These are phyloP conservation scores for Galeopterus variegatus DNA, from an alignment of 2,113 vertebrate genomes.

Conservation along the genomic window DNA sequence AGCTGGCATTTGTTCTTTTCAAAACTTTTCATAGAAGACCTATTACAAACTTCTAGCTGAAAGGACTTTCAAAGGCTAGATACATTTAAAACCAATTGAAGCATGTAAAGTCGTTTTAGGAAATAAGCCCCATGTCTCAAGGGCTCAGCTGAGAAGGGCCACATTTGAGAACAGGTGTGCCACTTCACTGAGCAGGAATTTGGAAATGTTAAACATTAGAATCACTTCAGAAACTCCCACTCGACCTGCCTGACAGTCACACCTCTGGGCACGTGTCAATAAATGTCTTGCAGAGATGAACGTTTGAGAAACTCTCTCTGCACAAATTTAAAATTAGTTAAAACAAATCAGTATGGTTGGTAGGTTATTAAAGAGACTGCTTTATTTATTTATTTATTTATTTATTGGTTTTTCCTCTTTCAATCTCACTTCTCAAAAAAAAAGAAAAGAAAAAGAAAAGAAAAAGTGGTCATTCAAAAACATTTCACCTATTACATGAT, in stretches of 20 bases:
- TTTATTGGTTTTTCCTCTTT: not conserved
- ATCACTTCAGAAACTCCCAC: conserved; percentile 54
- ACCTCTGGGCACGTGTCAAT: not conserved
- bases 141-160: not conserved
- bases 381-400: not conserved
- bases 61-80: conserved; percentile 46
- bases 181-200: conserved; percentile 73
- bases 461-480: not conserved
- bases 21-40: conserved; percentile 48
- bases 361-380: not conserved
- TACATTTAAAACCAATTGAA: conserved; percentile 75
- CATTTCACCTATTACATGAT: not conserved
- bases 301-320: not conserved
- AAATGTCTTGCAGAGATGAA: not conserved
- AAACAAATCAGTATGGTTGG: not conserved
- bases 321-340: conserved; percentile 12
- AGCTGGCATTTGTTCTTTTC: conserved; percentile 52
- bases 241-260: not conserved
- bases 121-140: conserved; percentile 60
- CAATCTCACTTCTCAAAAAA: not conserved
- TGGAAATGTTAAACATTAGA: conserved; percentile 72
- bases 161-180: conserved; percentile 64
- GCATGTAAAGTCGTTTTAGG: conserved; percentile 67
- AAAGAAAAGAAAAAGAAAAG: too few relatives aligned
- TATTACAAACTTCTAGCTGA: conserved; percentile 66